Base-by-base conservation (phyloP, 2,888 invertebrate species). In the Plusia festucae region DNA sequence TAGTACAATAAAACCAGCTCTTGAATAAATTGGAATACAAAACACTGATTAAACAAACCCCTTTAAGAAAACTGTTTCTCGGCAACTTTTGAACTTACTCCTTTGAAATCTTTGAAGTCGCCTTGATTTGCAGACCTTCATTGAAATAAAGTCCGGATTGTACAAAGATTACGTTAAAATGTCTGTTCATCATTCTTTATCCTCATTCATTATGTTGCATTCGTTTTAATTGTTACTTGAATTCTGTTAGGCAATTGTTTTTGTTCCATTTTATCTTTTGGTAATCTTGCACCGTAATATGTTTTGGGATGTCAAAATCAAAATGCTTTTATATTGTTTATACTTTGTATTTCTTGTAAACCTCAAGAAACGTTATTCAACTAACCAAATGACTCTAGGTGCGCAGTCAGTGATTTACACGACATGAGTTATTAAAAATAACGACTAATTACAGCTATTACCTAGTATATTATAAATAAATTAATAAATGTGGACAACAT, bases 31-130 rank as follows among this genome's bases (percentile, higher is more conserved):
- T 66, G 32, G 55, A 68, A 76, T 62, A 54, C 59, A 49, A 53
- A 65, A 53, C 34, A 64, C 56, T 65, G 62, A 70, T 66, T 74
- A 60, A 63, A 62, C 24, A 34, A 0, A 76, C 65, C 53, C n/a
- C 55, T 65, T 62, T 34, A 62, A 24, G 24, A 66, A 70, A 70
- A 64, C 60, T 62, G 40, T 62, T 70, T 70, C 64, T 32, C 18
- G 1, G 22, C 40, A 68, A 62, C 56, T 64, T 68, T 58, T n/a
- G 20, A 68, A 75, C 58, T 67, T 49, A 59, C 44, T 70, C 55
- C 60, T 70, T 66, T 60, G 44, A 73, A 76, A 70, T 60, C 55
- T 62, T 34, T 6, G 22, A 30, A 66, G 4, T 65, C 18, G 65
- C 55, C 44, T 65, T 55, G 61, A 52, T 51, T 70, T 55, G 27